A percentile compares a stretch with the other conserved stretches of the same genome.
Conservation (phyloP, 2,113 vertebrate genomes). For the Plecotus auritus region DNA sequence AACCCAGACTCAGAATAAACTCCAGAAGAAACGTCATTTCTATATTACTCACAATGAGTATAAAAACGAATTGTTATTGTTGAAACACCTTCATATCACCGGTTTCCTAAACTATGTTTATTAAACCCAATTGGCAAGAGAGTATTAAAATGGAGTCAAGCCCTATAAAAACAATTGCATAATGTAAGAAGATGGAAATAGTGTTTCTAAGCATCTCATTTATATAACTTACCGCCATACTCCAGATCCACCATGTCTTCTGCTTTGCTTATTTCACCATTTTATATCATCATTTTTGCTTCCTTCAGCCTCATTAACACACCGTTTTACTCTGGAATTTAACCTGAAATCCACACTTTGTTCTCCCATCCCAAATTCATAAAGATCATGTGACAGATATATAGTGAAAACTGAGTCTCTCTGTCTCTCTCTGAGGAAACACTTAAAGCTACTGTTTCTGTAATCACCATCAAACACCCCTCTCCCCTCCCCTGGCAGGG, state of each 20-base stretch:
- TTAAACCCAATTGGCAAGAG: background rate
- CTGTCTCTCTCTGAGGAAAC: background rate
- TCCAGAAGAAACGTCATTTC: background rate
- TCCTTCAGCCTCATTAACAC: background rate
- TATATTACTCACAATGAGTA: background rate
- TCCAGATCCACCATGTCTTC: background rate
- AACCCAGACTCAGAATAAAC: background rate
- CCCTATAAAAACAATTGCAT: background rate
- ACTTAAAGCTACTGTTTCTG: background rate
- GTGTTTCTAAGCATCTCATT: conserved; percentile 1
- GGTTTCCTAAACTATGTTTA: background rate
- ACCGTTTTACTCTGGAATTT: background rate
- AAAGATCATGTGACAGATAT: background rate
- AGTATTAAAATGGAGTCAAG: background rate
- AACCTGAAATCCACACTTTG: background rate
- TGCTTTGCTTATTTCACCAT: background rate
- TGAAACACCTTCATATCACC: background rate
- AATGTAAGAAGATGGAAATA: background rate
- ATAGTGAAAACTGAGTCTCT: background rate
- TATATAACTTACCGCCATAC: background rate
- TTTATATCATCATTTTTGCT: background rate
- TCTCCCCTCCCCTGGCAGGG: background rate
- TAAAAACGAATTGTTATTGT: background rate
- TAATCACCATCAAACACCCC: background rate
- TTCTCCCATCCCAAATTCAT: background rate